phyloP scores from a whole-genome alignment of 2,113 vertebrate species.

The Pterocles orientalis region DNA sequence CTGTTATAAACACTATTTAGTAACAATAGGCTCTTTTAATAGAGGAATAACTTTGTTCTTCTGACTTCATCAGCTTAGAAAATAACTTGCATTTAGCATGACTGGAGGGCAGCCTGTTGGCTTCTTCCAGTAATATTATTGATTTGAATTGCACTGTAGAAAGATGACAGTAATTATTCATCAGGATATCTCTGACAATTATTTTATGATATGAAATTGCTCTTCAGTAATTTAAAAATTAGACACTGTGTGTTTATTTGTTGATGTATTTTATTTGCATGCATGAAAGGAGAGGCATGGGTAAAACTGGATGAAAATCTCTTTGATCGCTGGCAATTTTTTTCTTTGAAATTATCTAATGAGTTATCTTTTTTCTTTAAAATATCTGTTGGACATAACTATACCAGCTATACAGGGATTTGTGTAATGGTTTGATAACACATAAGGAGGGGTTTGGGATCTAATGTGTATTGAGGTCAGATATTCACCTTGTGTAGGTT shows the following conservation, averaged over 20 bases:
- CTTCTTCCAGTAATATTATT: slow-evolving; percentile 11
- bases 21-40: not conserved
- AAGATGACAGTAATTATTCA: not conserved
- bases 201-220: not conserved
- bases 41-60: not conserved
- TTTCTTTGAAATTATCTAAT: not conserved
- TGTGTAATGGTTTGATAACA: not conserved
- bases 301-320: not conserved
- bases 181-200: not conserved
- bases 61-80: not conserved
- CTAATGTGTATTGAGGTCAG: not conserved
- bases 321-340: not conserved
- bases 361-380: not conserved
- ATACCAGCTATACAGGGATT: not conserved
- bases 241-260: not conserved
- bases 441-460: not conserved
- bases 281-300: fast-evolving
- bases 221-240: not conserved
- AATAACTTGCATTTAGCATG: not conserved
- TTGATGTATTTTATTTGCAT: not conserved
- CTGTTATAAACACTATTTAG: not conserved
- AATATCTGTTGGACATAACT: not conserved
- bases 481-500: not conserved
- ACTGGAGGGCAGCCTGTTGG: not conserved
- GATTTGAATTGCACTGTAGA: not conserved